Evolutionary conservation across 2,888 invertebrate genomes (phyloP), one percentile per base, ranked within the genome.

Genomic region (Apamea anceps): DNA sequence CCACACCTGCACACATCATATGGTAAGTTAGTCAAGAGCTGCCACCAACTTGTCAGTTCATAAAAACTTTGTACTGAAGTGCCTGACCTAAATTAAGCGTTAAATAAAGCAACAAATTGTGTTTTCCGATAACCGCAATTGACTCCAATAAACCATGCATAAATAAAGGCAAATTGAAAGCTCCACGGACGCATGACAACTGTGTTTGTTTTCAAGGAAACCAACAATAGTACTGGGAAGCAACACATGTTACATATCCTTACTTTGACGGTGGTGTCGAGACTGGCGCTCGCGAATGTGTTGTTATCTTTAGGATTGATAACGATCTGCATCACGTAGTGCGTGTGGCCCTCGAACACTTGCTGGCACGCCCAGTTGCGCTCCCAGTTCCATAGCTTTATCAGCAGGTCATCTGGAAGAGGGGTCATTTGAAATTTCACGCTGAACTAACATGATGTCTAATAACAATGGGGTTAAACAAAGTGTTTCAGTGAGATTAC

Each of bases 341-440:
- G 99, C 0, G 99, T 99, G 96, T 99, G 99, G 0, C 99, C 99
- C 93, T 99, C 99, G 94, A 99, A 99, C 25, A 99, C 99, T 94
- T 99, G 99, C 93, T 99, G 99, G 91, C 99, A 99, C 0, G 98
- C 98, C 99, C 99, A 99, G 91, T 99, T 98, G 94, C 99, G 99
- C 77, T 99, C 99, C 99, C 99, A 99, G 95, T 99, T 99, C 99
- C 99, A 99, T 81, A 99, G 95, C 95, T 99, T 99, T 85, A 99
- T 99, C 77, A 99, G 97, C 98, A 99, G 99, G 93, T 99, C 99
- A 97, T 99, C 99, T 99, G 94, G 79, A 96, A 91, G 18, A 68
- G 15, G 28, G 6, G 12, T 13, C 0, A 45, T 18, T 70, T 67
- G 32, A 65, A 60, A 77, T 62, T 60, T 12, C 48, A 63, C 42